Base-by-base conservation (phyloP, 1,140 invertebrate genomes). In the Drosophila leontia region DNA sequence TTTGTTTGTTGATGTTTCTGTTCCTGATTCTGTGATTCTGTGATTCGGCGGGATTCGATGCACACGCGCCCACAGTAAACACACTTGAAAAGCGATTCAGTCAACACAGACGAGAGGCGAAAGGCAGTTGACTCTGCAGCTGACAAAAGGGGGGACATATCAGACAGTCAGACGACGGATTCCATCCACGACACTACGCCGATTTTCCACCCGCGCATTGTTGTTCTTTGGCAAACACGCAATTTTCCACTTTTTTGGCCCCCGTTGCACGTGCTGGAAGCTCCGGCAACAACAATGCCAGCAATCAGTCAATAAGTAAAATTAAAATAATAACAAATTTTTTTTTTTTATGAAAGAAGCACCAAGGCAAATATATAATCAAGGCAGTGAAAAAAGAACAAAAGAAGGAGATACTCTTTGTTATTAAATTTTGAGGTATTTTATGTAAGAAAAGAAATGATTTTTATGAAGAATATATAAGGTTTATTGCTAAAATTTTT, bases 301-400 rank as follows among this genome's bases (percentile, higher is more conserved):
- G 39, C 74, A 70, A 64, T 78, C 76, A 78, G 68, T 86, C 83
- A 69, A 85, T 91, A 75, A 90, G 79, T 83, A 67, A 81, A 90
- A 88, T 90, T 90, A 82, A 88, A 85, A 90, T 88, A 87, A 78
- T 71, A 88, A 90, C 85, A 90, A 88, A 29, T 29, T 29, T 29
- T 29, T 29, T 29, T 81, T 84, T 79, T 71, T 19, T 63, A 39
- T 39, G 55, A 48, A 61, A 71, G 35, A 69, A 69, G 61, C 42
- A 74, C 29, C 61, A 61, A 61, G 63, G 56, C 60, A 84, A 85
- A 81, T 79, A 81, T 79, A 82, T 60, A 74, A 72, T 72, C 70
- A 82, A 67, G 53, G 57, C 19, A 61, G 29, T 23, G 26, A 39
- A 19, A 9, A 34, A 15, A 32, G 7, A 42, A 15, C 26, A 39